Evolutionary conservation across 30 jellyfish, hydroid and myxozoan genomes (phyloP), one percentile per base, ranked within the genome.

Genomic region (Aurelia aurita): DNA sequence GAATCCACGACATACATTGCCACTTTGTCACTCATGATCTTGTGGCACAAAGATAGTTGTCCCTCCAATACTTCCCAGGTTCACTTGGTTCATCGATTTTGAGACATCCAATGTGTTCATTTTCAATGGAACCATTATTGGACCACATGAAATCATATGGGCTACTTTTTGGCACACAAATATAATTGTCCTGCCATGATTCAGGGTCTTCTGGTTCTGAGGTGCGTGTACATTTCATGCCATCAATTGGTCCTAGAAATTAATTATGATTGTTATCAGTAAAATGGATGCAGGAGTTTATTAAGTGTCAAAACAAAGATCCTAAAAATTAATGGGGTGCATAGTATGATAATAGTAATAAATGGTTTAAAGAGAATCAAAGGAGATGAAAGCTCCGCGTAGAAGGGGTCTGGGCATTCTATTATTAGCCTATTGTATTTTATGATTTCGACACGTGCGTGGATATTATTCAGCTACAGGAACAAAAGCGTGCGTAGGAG

Each of bases 131-230:
- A 15, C 95, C 97, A 31, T 72, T 72, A 35, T 75, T 66, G 14
- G 97, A 90, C 97, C 97, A 90, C 91, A 74, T 71, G 89, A 90
- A 90, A 32, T 90, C 88, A 51, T 84, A 90, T 11, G 97, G 96
- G 62, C 96, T 83, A 9, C 63, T 78, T 55, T 90, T 72, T 16
- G 81, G 62, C 15, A 84, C 86, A 58, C 97, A 90, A 4, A 90
- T 55, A 80, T 67, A 89, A 58, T 80, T 80, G 69, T 89, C 89
- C 35, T 89, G 85, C 97, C 97, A 89, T 11, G 97, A 71, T 28
- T 90, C 94, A 7, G 97, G 97, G 72, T 89, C 94, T 66, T 70
- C 90, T 49, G 97, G 91, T 44, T 82, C 97, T 18, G 93, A 71
- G 1, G 76, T 78, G 20, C 77, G 87, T 10, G 89, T 69, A 67